Evolutionary conservation across 2,113 vertebrate species (phyloP).

Genomic region (Opisthocomus hoazin): DNA sequence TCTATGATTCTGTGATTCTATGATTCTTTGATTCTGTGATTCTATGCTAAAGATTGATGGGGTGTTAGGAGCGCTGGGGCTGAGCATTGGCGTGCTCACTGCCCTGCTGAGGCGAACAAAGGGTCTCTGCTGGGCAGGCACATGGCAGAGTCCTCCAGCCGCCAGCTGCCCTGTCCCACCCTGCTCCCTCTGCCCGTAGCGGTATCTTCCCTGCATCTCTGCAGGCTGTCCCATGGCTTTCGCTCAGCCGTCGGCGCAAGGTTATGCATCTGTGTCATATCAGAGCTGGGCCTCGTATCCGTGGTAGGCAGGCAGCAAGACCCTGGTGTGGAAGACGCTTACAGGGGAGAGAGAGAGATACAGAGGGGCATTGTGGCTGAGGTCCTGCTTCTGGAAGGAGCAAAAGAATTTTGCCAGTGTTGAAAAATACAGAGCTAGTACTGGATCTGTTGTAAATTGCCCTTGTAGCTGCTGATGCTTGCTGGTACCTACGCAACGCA

Average conservation of each 20-base stretch:
- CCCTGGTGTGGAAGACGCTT: background rate
- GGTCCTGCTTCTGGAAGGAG: background rate
- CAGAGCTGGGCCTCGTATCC: background rate
- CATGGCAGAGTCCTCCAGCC: background rate
- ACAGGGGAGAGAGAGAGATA: background rate
- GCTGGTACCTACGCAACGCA: background rate
- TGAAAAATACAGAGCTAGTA: background rate
- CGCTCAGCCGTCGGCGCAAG: rapidly evolving
- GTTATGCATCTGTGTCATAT: background rate
- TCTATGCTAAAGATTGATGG: background rate
- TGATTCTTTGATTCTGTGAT: no score
- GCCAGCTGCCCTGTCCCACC: background rate
- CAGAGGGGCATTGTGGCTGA: background rate
- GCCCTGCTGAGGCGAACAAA: background rate
- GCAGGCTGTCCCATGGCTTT: background rate
- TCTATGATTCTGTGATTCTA: no score
- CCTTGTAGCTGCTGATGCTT: background rate
- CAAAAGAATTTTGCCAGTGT: background rate
- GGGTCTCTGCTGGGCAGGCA: background rate
- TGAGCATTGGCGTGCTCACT: background rate
- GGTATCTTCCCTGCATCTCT: no score
- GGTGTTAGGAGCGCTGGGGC: background rate
- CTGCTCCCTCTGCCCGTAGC: no score
- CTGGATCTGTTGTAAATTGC: background rate
- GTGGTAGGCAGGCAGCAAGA: background rate